Base-by-base conservation (phyloP, 2,113 vertebrate species). In the Sylvia atricapilla region DNA sequence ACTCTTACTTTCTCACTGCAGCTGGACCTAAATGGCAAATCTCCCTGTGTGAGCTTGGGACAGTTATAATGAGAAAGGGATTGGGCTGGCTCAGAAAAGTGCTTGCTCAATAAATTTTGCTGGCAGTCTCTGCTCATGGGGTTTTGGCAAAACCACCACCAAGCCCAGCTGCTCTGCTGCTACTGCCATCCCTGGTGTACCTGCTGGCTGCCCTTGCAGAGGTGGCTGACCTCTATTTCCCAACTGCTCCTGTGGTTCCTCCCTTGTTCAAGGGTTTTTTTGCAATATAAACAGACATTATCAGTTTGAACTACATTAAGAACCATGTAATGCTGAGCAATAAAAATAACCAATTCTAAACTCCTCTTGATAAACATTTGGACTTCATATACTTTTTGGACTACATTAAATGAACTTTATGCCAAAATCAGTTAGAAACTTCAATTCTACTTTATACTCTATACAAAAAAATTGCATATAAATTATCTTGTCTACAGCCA, bases 221-320 rank as follows among this genome's bases (percentile, higher is more conserved):
- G n/a, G 63, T 80, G 58, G 11, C 49, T 86, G 64, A 93, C 50
- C 39, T 74, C 56, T 30, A 47, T 43, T 92, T 77, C 84, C 74
- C 35, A 84, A 37, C 10, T 8, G 13, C 12, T 83, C 41, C 52
- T 2, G 1, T 1, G 1, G 27, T 21, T 1, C 0, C 49, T 75
- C 2, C 1, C 18, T 75, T 14, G 3, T 72, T 62, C 58, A 90
- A 73, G 73, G 67, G 15, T 90, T 41, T 85, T 66, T 78, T 73
- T 88, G 53, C 41, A 91, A 75, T 44, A 59, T 58, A 83, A 96
- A 69, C 78, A 82, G 28, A 63, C 6, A 9, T 44, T 67, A 82
- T 49, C 69, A 49, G 44, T 47, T 52, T 60, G 44, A 89, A 78
- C 35, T 39, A 55, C 41, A 53, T 52, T 75, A 84, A 92, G 6